Evolutionary conservation across 2,888 invertebrate species (phyloP), one percentile per base, ranked within the genome.

Genomic region (Drosophila demipolita): DNA sequence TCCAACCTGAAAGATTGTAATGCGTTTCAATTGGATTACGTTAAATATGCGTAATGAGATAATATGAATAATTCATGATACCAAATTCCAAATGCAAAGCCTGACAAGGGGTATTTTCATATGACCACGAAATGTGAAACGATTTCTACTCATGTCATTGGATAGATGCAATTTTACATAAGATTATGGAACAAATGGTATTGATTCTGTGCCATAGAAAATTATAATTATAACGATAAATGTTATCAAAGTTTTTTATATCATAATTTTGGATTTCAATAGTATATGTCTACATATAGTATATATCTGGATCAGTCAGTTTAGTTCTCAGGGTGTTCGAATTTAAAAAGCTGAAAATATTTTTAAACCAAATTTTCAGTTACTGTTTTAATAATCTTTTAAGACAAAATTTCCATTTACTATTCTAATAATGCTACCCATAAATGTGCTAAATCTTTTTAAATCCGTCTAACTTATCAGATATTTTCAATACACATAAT

Each of bases 31-130:
- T 42, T 49, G 40, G 29, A 53, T 40, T 59, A 48, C 35, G 48
- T 54, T 58, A 53, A 69, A 54, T 66, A 35, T 48, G 38, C 26
- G 35, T 6, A 38, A 52, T 45, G 40, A 15, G 11, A 33, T 20
- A 23, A 2, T 38, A 54, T 66, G 66, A 64, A 64, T 66, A 23
- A 64, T 64, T 33, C 53, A 66, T 54, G 23, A 29, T 9, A 33
- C 40, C 55, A 59, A 59, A 29, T n/a, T 35, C 35, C 35, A 35
- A 49, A 40, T 42, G 48, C 38, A 32, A 12, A 29, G 38, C 55
- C 42, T 55, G n/a, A n/a, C 26, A 15, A 17, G 11, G 36, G 23
- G 54, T 54, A 36, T 12, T 36, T 17, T 17, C 11, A 36, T 23
- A 17, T 23, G 15, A 15, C 8, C 20, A 35, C 20, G 0, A 36